Evolutionary conservation across 2,888 invertebrate genomes (phyloP), one percentile per base, ranked within the genome.

Genomic region (Pteria penguin): DNA sequence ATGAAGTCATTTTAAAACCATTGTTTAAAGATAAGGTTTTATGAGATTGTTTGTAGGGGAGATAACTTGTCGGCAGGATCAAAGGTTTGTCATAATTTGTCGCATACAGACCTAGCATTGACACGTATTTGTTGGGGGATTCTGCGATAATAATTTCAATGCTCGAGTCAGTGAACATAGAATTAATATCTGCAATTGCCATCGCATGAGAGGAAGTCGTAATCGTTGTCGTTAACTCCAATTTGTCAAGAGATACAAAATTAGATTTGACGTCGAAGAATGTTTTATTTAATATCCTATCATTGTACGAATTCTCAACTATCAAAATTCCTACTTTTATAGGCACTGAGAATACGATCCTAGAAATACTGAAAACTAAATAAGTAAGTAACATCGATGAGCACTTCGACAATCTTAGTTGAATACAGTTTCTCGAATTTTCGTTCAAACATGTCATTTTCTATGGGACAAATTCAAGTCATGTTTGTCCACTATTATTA

Each of bases 1-100:
- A 26, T n/a, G 66, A 66, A 2, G 66, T 55, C n/a, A 66, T 3
- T 18, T 31, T 22, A 29, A 66, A 66, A 5, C 66, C 66, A 54
- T 26, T 66, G 29, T n/a, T 24, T 32, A 66, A 52, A 2, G 66
- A 66, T n/a, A 66, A 66, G 14, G 32, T 29, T n/a, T 36, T 4
- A 27, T 27, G 54, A 27, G 18, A 52, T 27, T 66, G 29, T 66
- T 66, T 45, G 29, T 54, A 27, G 29, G 66, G 66, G 27, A 66
- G 52, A 54, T 31, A 54, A 54, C 32, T 66, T 22, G 52, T 66
- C 14, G 66, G 27, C 36, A 66, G 52, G 26, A 66, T 52, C 27
- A 66, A 29, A n/a, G 66, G 55, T 66, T 52, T 66, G 27, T 27
- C 27, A 27, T 22, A 54, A 22, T 66, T 54, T 18, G 24, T 31